A percentile compares a stretch with the other conserved stretches of the same genome.
phyloP scores from a whole-genome alignment of 2,113 vertebrate genomes.

The Rostratula benghalensis region DNA sequence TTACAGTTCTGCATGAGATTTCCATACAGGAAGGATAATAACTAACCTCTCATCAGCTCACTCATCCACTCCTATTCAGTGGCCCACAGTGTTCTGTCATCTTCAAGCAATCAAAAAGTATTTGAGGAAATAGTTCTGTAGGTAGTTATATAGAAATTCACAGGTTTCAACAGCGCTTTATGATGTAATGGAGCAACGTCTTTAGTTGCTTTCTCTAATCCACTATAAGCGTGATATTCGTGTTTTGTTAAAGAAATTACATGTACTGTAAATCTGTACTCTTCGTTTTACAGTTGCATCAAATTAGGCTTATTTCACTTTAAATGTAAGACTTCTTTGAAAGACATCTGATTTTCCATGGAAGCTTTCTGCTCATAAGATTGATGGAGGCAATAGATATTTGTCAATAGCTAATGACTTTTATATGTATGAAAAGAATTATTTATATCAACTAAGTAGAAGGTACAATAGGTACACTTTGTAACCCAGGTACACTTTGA shows the following conservation, averaged over 20 bases:
- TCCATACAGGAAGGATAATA: background rate
- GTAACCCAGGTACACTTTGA: no score
- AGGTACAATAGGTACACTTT: background rate
- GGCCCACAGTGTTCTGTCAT: background rate
- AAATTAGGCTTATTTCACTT: background rate
- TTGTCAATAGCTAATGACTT: background rate
- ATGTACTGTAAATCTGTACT: background rate
- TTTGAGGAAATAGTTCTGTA: background rate
- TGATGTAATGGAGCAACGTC: background rate
- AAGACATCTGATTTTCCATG: background rate
- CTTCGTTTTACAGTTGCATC: background rate
- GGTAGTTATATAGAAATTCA: background rate
- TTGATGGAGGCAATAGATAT: background rate
- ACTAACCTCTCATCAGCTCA: background rate
- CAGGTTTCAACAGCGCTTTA: background rate
- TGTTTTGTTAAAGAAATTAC: background rate
- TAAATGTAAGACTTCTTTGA: background rate
- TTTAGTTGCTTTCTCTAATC: background rate
- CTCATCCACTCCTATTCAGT: background rate
- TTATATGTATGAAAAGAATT: background rate
- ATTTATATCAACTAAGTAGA: background rate
- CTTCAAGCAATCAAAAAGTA: background rate
- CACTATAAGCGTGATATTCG: background rate
- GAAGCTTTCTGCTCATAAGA: background rate
- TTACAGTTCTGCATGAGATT: background rate